Conservation (phyloP, 2,113 vertebrate species). For the Fukomys damarensis region DNA sequence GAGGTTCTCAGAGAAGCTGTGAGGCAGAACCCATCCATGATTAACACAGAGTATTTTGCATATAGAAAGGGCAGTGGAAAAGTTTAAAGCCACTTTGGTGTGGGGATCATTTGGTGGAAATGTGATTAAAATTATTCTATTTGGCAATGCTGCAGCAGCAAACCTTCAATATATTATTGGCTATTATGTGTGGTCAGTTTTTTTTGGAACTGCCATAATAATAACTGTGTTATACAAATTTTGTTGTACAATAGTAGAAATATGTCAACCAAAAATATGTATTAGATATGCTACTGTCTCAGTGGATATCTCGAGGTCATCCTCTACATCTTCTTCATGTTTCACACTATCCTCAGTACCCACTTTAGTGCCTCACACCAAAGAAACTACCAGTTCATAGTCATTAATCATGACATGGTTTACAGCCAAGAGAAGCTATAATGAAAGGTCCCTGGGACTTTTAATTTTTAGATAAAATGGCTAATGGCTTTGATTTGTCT, state of each 20-base stretch:
- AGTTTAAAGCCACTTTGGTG: slow-evolving; percentile 51
- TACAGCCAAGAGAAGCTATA: neutral
- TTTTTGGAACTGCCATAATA: slow-evolving; percentile 10
- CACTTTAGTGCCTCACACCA: neutral
- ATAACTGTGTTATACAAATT: neutral
- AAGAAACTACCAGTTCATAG: neutral
- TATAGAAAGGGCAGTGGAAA: slow-evolving; percentile 34
- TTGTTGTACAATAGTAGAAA: slow-evolving; percentile 34
- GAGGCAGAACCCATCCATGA: neutral
- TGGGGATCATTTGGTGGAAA: neutral
- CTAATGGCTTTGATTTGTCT: slow-evolving; percentile 43
- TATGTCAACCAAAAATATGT: neutral
- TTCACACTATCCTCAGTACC: neutral
- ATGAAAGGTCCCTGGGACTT: neutral
- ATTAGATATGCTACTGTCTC: neutral
- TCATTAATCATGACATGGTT: neutral
- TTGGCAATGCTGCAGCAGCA: slow-evolving; percentile 32
- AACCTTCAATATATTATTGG: neutral
- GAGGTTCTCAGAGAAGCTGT: slow-evolving; percentile 52
- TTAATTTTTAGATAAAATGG: neutral
- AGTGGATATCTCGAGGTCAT: neutral
- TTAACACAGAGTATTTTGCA: neutral
- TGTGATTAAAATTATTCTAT: slow-evolving; percentile 52
- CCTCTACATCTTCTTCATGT: neutral
- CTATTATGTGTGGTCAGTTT: neutral